Evolutionary conservation across 1,140 invertebrate species (phyloP).

Genomic region (Pogonognathellus flavescens): DNA sequence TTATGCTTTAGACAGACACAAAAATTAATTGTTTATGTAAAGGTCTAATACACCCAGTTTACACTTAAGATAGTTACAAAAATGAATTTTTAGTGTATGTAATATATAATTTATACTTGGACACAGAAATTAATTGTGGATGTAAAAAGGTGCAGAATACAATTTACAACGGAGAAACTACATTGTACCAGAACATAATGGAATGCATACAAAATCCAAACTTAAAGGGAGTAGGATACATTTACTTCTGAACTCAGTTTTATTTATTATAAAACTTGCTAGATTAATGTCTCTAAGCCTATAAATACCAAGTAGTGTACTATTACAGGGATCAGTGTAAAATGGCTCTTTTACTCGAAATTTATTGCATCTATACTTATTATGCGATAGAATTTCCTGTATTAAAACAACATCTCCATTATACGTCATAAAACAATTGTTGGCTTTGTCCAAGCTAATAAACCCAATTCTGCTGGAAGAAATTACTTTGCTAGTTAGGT

Average conservation of each 20-base stretch:
- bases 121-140: neutral
- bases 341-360: neutral
- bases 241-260: neutral
- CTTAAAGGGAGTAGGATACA: neutral
- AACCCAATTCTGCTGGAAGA: neutral
- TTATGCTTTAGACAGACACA: too few relatives aligned
- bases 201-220: neutral
- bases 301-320: neutral
- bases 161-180: neutral
- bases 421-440: neutral
- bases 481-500: neutral
- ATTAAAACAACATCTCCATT: neutral
- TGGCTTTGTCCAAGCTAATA: neutral
- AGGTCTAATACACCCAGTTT: too few relatives aligned
- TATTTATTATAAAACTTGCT: neutral
- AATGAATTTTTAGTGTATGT: too few relatives aligned
- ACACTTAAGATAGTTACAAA: too few relatives aligned
- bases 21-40: too few relatives aligned
- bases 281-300: neutral
- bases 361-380: neutral
- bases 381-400: neutral
- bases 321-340: neutral
- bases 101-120: neutral
- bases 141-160: neutral
- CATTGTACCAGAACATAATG: neutral